These are phyloP conservation scores for Ianthella basta DNA, from an alignment of 37 sponge, comb jelly and placozoan species.

Conservation along the genomic window DNA sequence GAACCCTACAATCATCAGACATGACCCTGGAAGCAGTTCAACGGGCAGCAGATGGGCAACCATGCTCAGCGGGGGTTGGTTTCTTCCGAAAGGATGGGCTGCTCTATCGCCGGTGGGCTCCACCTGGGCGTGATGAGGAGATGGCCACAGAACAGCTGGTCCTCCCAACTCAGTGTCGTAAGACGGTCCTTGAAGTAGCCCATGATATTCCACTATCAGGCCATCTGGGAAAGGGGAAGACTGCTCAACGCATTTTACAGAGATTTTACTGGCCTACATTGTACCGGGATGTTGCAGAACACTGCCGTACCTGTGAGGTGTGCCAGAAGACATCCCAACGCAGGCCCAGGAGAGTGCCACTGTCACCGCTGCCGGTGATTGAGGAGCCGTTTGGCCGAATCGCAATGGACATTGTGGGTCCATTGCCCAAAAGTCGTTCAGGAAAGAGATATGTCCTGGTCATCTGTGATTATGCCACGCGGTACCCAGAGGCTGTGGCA, in stretches of 20 bases:
- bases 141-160: slow-evolving; percentile 7
- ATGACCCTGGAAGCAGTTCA: neutral
- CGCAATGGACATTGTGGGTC: slow-evolving; percentile 21
- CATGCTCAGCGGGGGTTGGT: neutral
- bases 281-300: neutral
- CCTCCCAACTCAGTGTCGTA: neutral
- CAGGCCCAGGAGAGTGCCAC: neutral
- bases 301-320: neutral
- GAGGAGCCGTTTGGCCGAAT: neutral
- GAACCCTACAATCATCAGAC: slow-evolving; percentile 13
- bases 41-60: neutral
- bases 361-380: neutral
- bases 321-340: slow-evolving; percentile 2
- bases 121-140: slow-evolving; percentile 17
- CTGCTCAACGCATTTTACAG: neutral
- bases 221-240: slow-evolving; percentile 8
- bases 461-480: slow-evolving; percentile 25
- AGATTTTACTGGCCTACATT: slow-evolving; percentile 8
- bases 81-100: slow-evolving; percentile 15
- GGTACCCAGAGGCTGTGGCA: neutral
- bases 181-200: neutral
- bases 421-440: neutral
- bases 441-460: neutral
- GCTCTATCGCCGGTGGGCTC: slow-evolving; percentile 27
- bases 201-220: neutral